A percentile compares a stretch with the other conserved stretches of the same genome.
Conservation (phyloP, 2,113 vertebrate species). For the Pardalotus punctatus region DNA sequence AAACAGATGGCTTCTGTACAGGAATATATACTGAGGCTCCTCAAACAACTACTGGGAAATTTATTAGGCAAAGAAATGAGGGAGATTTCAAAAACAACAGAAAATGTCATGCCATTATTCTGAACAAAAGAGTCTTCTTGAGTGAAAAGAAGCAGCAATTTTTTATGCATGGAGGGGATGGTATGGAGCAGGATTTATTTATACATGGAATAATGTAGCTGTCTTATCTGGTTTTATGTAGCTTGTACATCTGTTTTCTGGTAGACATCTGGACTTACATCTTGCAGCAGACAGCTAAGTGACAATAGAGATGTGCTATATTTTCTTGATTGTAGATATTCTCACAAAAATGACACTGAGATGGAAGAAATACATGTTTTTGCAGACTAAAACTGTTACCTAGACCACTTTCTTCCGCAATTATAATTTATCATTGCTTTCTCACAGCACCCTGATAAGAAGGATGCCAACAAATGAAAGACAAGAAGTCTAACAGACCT, state of each 20-base stretch:
- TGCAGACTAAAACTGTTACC: neutral
- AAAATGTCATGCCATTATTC: neutral
- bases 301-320: neutral
- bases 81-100: neutral
- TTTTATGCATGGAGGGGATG: neutral
- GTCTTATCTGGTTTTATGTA: neutral
- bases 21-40: neutral
- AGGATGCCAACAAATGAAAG: neutral
- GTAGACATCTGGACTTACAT: neutral
- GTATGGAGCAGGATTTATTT: neutral
- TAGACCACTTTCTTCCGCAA: neutral
- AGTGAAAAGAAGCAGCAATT: neutral
- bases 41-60: neutral
- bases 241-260: constrained; percentile 23
- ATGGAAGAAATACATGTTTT: neutral
- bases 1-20: neutral
- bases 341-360: neutral
- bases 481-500: neutral
- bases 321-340: neutral
- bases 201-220: neutral
- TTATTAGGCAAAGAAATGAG: neutral
- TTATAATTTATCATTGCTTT: neutral
- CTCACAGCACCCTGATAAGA: neutral
- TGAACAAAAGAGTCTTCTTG: neutral
- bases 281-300: neutral